These are phyloP conservation scores for Falcunculus frontatus DNA, from an alignment of 2,113 vertebrate genomes.

Conservation along the genomic window DNA sequence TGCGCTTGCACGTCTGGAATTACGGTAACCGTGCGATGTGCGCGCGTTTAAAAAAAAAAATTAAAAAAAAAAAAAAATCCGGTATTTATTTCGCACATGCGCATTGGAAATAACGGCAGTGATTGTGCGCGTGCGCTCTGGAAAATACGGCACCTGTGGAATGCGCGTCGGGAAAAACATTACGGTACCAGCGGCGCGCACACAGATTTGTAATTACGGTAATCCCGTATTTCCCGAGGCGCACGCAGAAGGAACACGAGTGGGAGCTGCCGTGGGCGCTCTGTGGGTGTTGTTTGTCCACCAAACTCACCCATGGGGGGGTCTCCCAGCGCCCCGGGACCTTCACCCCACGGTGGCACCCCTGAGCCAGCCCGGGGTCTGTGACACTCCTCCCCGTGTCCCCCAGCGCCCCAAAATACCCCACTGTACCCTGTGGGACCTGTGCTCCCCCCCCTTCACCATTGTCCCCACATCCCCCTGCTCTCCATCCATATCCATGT, in stretches of 20 bases:
- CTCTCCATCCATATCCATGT: not conserved
- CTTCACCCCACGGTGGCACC: not conserved
- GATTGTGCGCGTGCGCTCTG: fast-evolving
- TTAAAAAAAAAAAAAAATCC: too few species aligned
- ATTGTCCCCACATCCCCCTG: not conserved
- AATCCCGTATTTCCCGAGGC: not conserved
- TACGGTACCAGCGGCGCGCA: not conserved
- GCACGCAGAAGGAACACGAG: not conserved
- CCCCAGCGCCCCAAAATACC: not conserved
- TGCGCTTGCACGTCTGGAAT: too few species aligned
- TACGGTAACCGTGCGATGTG: not conserved
- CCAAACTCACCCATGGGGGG: not conserved
- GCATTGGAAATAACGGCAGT: fast-evolving
- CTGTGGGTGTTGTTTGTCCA: not conserved
- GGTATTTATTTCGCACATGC: too few species aligned
- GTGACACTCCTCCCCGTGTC: too few species aligned
- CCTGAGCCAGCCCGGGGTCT: not conserved
- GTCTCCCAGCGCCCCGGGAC: not conserved
- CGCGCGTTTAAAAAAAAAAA: too few species aligned
- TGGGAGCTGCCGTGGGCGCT: not conserved
- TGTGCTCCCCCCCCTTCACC: too few species aligned
- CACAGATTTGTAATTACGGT: fast-evolving
- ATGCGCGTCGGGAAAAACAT: fast-evolving
- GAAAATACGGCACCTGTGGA: fast-evolving
- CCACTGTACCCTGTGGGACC: not conserved